Evolutionary conservation across 2,888 invertebrate genomes (phyloP).

Genomic region (Lasioglossum malachurum): DNA sequence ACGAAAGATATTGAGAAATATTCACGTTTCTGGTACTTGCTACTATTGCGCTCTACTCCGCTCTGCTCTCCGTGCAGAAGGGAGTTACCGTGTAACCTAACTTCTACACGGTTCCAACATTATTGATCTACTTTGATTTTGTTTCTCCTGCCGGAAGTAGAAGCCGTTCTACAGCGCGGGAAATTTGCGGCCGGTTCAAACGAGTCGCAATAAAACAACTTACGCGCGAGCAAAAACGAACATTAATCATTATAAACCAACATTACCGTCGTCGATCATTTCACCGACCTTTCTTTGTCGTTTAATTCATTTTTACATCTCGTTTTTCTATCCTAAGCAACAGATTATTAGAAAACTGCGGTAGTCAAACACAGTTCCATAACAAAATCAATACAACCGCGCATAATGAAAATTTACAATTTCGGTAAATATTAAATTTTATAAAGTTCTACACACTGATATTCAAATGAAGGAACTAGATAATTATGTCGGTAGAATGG

Average conservation of each 20-base stretch:
- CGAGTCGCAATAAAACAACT: neutral
- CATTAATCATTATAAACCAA: neutral
- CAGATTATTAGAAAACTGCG: neutral
- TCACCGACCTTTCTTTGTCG: neutral
- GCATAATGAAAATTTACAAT: neutral
- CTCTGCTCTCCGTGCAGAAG: neutral
- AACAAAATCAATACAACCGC: neutral
- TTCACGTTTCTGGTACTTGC: neutral
- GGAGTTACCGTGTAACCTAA: conserved; percentile 37
- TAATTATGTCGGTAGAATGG: neutral
- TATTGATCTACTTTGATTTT: conserved; percentile 66
- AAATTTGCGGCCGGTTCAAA: conserved; percentile 20
- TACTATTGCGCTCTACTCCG: neutral
- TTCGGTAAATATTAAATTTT: neutral
- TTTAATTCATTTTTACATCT: neutral
- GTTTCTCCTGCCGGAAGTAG: conserved; percentile 44
- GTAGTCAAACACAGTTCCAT: neutral
- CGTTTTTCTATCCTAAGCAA: neutral
- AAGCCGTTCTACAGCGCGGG: conserved; percentile 59
- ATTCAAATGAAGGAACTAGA: neutral
- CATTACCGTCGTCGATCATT: neutral
- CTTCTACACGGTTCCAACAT: conserved; percentile 47
- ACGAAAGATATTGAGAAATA: neutral
- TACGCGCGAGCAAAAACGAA: neutral
- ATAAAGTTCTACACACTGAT: neutral